A percentile compares a stretch with the other conserved stretches of the same genome.
Conservation (phyloP, 1,140 invertebrate genomes). For the Drosophila bipectinata region DNA sequence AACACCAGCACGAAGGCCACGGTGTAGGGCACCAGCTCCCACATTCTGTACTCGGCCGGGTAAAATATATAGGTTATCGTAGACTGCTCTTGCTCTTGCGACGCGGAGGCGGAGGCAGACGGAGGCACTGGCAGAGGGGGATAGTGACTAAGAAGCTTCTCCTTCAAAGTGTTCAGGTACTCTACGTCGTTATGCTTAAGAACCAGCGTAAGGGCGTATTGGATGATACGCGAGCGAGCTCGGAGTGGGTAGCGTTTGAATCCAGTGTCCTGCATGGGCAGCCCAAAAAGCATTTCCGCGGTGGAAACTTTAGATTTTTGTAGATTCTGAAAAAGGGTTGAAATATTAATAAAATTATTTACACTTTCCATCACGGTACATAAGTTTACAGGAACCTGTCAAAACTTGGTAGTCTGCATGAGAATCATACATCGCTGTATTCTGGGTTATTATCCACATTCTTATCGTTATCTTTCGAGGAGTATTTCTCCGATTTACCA, state of each 20-base stretch:
- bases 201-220: conserved; percentile 95
- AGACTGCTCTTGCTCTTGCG: conserved; percentile 25
- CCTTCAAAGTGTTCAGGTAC: conserved; percentile 91
- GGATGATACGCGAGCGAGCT: conserved; percentile 92
- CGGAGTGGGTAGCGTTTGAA: conserved; percentile 94
- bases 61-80: conserved; percentile 91
- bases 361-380: background rate
- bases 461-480: conserved; percentile 3
- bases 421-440: no score
- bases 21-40: conserved; percentile 93
- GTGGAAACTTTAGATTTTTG: conserved; percentile 92
- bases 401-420: background rate
- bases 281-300: conserved; percentile 96
- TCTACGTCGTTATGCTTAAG: conserved; percentile 91
- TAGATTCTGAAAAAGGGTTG: conserved; percentile 85
- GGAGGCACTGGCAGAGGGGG: conserved; percentile 84
- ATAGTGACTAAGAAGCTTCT: conserved; percentile 89
- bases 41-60: conserved; percentile 93
- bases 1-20: conserved; percentile 94
- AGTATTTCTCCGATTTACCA: conserved; percentile 11
- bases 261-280: conserved; percentile 95
- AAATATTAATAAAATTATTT: background rate
- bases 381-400: background rate
- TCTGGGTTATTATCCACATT: no score
- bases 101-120: conserved; percentile 6